Evolutionary conservation across 2,888 invertebrate species (phyloP).

Genomic region (Blastobasis adustella): DNA sequence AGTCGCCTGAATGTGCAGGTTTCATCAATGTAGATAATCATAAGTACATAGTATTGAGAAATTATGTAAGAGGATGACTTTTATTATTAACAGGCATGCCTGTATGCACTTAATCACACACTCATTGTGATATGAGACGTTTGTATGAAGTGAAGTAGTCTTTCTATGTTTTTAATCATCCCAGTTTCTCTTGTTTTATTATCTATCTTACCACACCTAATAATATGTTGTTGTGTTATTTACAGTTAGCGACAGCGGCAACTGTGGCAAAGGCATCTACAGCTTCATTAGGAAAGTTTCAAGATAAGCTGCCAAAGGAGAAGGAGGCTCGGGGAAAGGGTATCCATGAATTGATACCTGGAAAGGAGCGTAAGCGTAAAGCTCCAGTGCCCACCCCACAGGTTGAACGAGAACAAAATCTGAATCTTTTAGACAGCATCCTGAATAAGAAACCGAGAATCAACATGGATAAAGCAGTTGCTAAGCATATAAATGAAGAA

Average conservation of each 20-base stretch:
- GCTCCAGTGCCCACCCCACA: slow-evolving; percentile 77
- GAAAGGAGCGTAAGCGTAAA: slow-evolving; percentile 80
- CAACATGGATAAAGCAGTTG: slow-evolving; percentile 84
- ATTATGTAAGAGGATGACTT: too few relatives aligned
- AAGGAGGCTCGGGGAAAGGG: slow-evolving; percentile 86
- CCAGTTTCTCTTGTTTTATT: background rate
- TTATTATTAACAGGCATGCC: too few relatives aligned
- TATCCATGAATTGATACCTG: slow-evolving; percentile 80
- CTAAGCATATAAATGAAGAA: slow-evolving; percentile 78
- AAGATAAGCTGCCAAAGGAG: slow-evolving; percentile 90
- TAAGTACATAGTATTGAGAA: too few relatives aligned
- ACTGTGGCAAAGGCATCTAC: slow-evolving; percentile 92
- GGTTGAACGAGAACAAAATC: slow-evolving; percentile 80
- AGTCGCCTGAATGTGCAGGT: too few relatives aligned
- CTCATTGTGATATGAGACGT: too few relatives aligned
- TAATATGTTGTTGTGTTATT: slow-evolving; percentile 12
- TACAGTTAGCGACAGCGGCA: slow-evolving; percentile 85
- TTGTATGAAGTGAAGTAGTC: background rate
- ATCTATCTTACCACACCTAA: too few relatives aligned
- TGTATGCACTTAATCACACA: too few relatives aligned
- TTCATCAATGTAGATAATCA: too few relatives aligned
- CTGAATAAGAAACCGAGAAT: slow-evolving; percentile 85
- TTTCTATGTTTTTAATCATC: background rate
- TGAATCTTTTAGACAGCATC: slow-evolving; percentile 83
- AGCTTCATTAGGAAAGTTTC: slow-evolving; percentile 97